Conservation (phyloP, 2,797 vertebrate genomes). For the Hylomyscus alleni region DNA sequence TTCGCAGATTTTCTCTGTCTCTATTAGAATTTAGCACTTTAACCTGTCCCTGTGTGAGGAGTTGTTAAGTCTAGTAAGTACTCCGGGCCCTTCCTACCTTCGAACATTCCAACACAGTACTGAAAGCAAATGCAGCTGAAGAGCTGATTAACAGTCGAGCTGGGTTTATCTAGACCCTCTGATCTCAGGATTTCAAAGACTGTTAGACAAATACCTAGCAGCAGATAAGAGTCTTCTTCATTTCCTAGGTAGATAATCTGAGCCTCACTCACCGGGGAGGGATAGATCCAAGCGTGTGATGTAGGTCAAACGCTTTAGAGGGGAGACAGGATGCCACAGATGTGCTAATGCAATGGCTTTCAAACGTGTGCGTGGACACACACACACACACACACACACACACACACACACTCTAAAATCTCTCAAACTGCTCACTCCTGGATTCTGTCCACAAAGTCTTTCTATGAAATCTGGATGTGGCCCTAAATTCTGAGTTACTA, state of each 20-base stretch:
- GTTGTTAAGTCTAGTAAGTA: too few species aligned
- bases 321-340: neutral
- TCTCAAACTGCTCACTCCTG: neutral
- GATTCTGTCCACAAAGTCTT: too few species aligned
- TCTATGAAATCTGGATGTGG: neutral
- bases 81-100: neutral
- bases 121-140: neutral
- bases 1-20: neutral
- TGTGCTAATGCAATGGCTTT: fast-evolving
- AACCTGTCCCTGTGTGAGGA: neutral
- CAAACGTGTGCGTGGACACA: neutral
- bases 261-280: neutral
- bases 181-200: constrained; percentile 45
- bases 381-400: neutral
- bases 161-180: neutral
- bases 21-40: neutral
- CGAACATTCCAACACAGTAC: fast-evolving
- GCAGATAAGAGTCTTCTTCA: neutral
- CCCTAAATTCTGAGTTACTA: neutral
- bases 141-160: neutral
- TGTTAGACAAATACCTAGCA: neutral
- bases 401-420: neutral
- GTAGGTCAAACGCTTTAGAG: neutral
- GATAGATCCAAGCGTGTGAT: neutral
- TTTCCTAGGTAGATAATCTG: neutral